phyloP scores from a whole-genome alignment of 2,113 vertebrate species.

The Labeo rohita region DNA sequence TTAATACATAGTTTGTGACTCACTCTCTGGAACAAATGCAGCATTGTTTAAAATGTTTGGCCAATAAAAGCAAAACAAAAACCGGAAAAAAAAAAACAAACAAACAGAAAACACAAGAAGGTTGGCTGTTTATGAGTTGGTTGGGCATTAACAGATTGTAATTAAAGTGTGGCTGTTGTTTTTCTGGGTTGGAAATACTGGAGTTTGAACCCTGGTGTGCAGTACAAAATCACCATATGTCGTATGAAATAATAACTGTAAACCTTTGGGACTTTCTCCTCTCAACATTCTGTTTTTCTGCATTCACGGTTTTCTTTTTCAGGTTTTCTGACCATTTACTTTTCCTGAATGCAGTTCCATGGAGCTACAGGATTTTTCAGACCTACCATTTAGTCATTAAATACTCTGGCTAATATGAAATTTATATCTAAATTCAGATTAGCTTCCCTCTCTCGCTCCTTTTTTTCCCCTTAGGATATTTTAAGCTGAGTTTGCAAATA shows the following conservation, averaged over 20 bases:
- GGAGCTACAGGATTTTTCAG: not conserved
- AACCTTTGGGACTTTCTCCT: not conserved
- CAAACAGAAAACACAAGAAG: not conserved
- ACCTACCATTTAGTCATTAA: not conserved
- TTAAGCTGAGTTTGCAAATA: not conserved
- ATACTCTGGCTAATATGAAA: not conserved
- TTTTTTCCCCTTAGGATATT: not conserved
- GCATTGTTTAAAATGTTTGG: not conserved
- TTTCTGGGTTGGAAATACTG: not conserved
- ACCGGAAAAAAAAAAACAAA: not conserved
- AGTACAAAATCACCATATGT: slow-evolving; percentile 21
- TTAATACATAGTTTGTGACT: not conserved
- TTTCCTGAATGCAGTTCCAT: not conserved
- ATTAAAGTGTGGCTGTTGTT: slow-evolving; percentile 4
- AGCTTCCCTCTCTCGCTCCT: not conserved
- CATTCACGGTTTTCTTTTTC: not conserved
- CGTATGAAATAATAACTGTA: not conserved
- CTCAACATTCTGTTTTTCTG: not conserved
- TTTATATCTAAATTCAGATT: not conserved
- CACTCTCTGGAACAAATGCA: not conserved
- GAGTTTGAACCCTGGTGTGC: not conserved
- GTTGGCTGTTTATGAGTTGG: not conserved
- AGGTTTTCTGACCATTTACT: not conserved
- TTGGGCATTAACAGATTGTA: slow-evolving; percentile 24
- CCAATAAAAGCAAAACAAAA: not conserved